Conservation (phyloP, 92 coral and sea anemone genomes). For the Palythoa heliodiscus region DNA sequence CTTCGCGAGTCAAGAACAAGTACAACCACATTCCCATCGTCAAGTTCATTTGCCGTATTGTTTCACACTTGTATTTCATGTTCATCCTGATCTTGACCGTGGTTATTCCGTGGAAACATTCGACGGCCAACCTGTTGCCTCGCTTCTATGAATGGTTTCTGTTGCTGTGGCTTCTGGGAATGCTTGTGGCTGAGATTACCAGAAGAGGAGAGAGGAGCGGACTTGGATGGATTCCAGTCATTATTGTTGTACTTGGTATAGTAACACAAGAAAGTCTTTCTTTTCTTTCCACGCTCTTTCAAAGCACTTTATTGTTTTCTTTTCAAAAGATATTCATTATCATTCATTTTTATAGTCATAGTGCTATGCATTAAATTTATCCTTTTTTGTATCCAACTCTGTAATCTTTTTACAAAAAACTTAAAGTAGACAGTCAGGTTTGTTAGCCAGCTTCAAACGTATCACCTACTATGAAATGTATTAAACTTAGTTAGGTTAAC, state of each 20-base stretch:
- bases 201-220: constrained; percentile 83
- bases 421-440: too few species aligned
- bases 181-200: constrained; percentile 79
- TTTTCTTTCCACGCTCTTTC: neutral
- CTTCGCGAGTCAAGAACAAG: constrained; percentile 89
- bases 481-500: too few species aligned
- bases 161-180: constrained; percentile 83
- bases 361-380: neutral
- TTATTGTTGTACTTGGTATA: constrained; percentile 58
- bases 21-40: constrained; percentile 92
- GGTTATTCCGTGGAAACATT: constrained; percentile 86
- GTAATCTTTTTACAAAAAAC: too few species aligned
- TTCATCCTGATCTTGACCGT: constrained; percentile 70
- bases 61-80: constrained; percentile 89
- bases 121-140: constrained; percentile 62
- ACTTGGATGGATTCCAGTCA: constrained; percentile 86
- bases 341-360: neutral
- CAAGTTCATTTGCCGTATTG: constrained; percentile 96
- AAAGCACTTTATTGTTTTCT: too few species aligned
- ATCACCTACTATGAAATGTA: too few species aligned
- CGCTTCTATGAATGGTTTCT: constrained; percentile 84
- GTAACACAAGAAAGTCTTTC: neutral
- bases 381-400: too few species aligned
- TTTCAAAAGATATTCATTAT: neutral
- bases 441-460: too few species aligned